Conservation (phyloP, 2,797 vertebrate genomes). For the Tapirus indicus region DNA sequence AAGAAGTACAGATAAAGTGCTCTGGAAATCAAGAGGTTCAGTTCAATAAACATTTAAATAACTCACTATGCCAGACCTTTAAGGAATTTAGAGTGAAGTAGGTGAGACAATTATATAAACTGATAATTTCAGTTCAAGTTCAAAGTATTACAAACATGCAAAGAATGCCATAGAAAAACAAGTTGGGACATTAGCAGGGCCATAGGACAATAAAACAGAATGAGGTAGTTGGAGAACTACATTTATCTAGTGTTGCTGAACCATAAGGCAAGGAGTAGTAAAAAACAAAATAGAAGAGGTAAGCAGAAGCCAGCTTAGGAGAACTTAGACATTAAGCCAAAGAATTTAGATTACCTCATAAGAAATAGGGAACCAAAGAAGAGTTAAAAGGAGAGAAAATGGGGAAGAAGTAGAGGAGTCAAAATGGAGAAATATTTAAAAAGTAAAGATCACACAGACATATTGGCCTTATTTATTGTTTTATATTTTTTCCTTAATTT, state of each 20-base stretch:
- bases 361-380: not conserved
- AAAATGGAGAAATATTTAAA: slow-evolving; percentile 9
- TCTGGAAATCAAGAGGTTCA: not conserved
- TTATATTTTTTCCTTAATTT: not conserved
- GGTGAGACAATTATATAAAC: not conserved
- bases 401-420: not conserved
- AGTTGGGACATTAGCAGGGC: not conserved
- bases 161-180: not conserved
- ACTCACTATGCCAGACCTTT: not conserved
- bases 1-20: not conserved
- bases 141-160: not conserved
- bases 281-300: not conserved
- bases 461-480: not conserved
- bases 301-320: not conserved
- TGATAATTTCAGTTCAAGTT: not conserved
- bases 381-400: not conserved
- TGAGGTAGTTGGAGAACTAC: not conserved
- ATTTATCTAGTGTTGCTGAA: not conserved
- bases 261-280: not conserved
- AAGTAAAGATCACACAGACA: not conserved
- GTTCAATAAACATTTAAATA: slow-evolving; percentile 19
- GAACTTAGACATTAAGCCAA: not conserved
- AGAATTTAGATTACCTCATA: not conserved
- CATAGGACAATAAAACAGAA: not conserved
- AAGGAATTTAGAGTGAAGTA: not conserved